Percentiles rank a stretch among this genome's conserved stretches.
phyloP scores from a whole-genome alignment of 2,888 invertebrate genomes.

The Archips xylosteana region DNA sequence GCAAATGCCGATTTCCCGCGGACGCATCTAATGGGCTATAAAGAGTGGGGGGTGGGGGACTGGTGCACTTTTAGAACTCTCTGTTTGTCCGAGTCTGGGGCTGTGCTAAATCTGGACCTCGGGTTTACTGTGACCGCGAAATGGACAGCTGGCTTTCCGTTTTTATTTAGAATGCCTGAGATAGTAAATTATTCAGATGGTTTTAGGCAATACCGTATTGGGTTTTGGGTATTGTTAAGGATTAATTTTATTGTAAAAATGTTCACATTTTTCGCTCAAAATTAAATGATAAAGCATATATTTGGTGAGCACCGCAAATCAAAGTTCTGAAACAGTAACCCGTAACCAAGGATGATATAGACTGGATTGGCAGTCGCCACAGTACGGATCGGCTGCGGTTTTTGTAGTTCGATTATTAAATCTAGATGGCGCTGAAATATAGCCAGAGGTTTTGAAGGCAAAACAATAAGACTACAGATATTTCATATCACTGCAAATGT shows the following conservation, averaged over 20 bases:
- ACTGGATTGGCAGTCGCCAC: no score
- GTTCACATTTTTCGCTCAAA: no score
- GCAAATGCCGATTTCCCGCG: constrained; percentile 83
- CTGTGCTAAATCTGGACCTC: constrained; percentile 55
- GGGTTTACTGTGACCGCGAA: constrained; percentile 54
- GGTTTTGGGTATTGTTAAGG: background rate
- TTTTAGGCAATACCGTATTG: constrained; percentile 1
- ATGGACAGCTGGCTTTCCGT: constrained; percentile 51
- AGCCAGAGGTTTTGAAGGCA: no score
- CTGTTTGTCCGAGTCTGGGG: constrained; percentile 24
- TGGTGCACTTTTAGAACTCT: constrained; percentile 75
- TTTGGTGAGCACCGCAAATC: background rate
- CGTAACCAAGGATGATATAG: no score
- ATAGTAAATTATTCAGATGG: constrained; percentile 1
- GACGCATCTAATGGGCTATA: constrained; percentile 82
- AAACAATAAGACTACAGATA: no score
- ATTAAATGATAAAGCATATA: no score
- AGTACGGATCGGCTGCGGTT: no score
- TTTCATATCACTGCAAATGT: no score
- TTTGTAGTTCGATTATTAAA: no score
- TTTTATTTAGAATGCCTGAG: constrained; percentile 31
- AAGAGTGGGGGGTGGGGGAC: constrained; percentile 57
- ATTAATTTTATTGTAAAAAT: no score
- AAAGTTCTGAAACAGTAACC: background rate
- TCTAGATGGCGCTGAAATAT: no score